These are phyloP conservation scores for Orthosia cruda DNA, from an alignment of 2,888 invertebrate genomes.

Conservation along the genomic window DNA sequence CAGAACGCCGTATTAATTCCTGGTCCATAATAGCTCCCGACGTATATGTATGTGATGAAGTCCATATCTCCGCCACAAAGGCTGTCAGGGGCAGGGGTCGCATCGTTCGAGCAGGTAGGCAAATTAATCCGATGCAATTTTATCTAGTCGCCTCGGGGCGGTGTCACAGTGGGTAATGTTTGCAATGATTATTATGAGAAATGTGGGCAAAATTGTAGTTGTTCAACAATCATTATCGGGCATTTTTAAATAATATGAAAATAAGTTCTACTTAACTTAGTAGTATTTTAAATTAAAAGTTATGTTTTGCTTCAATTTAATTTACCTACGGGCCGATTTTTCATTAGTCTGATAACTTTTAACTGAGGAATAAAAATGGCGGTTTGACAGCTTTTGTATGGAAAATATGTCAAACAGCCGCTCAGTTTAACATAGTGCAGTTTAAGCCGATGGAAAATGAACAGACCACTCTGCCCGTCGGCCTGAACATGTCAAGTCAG, in stretches of 20 bases:
- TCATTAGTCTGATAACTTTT: too few species aligned
- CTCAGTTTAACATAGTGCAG: neutral
- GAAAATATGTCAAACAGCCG: too few species aligned
- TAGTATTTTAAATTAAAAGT: neutral
- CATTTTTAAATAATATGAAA: neutral
- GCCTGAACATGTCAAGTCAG: neutral
- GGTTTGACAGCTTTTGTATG: too few species aligned
- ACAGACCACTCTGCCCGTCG: neutral
- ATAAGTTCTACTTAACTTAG: too few species aligned
- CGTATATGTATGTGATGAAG: constrained; percentile 75
- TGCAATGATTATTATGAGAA: constrained; percentile 18
- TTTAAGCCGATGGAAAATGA: constrained; percentile 9
- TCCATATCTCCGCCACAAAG: constrained; percentile 80
- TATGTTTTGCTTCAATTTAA: neutral
- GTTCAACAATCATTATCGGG: neutral
- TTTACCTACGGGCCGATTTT: too few species aligned
- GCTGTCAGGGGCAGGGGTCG: constrained; percentile 83
- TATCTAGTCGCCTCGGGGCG: constrained; percentile 76
- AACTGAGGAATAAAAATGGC: too few species aligned
- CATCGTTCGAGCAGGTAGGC: constrained; percentile 78
- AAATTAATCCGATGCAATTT: constrained; percentile 87
- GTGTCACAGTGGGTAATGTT: constrained; percentile 66
- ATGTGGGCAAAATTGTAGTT: neutral
- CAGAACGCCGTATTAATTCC: constrained; percentile 50
- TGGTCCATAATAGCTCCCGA: constrained; percentile 46